These are phyloP conservation scores for Babylonia areolata DNA, from an alignment of 1,140 invertebrate species.

Conservation along the genomic window DNA sequence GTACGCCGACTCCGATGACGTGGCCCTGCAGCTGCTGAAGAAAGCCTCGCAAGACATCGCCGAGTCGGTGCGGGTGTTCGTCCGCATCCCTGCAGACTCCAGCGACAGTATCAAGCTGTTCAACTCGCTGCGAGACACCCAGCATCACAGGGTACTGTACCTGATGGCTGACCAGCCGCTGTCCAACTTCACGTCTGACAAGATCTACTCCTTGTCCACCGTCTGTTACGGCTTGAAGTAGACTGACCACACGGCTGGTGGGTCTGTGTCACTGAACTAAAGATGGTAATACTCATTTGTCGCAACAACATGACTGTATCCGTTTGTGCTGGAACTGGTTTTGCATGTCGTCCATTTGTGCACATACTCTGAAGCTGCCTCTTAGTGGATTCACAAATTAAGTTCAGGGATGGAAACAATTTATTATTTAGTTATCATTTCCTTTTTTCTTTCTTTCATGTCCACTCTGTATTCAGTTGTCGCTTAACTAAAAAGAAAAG, in stretches of 20 bases:
- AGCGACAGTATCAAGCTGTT: slow-evolving; percentile 22
- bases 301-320: no score
- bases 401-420: no score
- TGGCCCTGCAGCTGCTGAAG: slow-evolving; percentile 32
- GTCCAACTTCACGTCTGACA: slow-evolving; percentile 14
- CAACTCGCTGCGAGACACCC: neutral
- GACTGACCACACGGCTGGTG: neutral
- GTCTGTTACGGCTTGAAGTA: slow-evolving; percentile 34
- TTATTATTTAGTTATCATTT: no score
- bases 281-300: no score
- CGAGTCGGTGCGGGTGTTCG: slow-evolving; percentile 23
- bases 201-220: slow-evolving; percentile 32
- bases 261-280: neutral
- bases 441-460: no score
- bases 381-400: no score
- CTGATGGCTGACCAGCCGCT: slow-evolving; percentile 27
- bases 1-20: slow-evolving; percentile 26
- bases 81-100: slow-evolving; percentile 26
- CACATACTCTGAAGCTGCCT: no score
- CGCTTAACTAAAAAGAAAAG: no score
- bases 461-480: no score
- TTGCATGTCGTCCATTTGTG: no score
- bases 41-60: slow-evolving; percentile 2
- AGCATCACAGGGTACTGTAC: slow-evolving; percentile 29
- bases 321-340: no score